phyloP scores from a whole-genome alignment of 2,888 invertebrate genomes.

The Chrysolina oricalcia region DNA sequence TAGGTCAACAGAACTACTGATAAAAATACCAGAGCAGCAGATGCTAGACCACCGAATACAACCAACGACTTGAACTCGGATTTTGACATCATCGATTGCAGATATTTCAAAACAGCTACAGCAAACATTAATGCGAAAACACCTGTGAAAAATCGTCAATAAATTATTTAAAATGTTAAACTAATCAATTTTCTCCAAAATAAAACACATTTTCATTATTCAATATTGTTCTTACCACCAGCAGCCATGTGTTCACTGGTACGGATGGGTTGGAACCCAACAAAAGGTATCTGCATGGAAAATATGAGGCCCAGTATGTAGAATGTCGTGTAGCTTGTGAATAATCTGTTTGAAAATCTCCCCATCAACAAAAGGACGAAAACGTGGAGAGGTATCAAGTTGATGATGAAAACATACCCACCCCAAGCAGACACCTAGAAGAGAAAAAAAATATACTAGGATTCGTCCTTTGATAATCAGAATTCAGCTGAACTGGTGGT shows the following conservation, averaged over 20 bases:
- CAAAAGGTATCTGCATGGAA: conserved; percentile 98
- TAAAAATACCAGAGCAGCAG: conserved; percentile 87
- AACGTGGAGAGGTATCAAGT: conserved; percentile 98
- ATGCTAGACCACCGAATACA: conserved; percentile 82
- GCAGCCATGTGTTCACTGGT: conserved; percentile 99
- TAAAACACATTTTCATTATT: neutral
- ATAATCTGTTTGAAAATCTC: conserved; percentile 91
- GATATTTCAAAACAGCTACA: conserved; percentile 87
- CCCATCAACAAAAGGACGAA: conserved; percentile 96
- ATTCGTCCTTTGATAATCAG: too few relatives aligned
- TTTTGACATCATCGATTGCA: conserved; percentile 90
- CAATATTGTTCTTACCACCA: conserved; percentile 76
- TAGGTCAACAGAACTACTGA: conserved; percentile 93
- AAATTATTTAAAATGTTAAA: neutral
- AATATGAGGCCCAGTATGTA: conserved; percentile 95
- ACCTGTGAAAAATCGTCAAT: conserved; percentile 75
- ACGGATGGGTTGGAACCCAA: conserved; percentile 98
- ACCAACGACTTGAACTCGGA: conserved; percentile 93
- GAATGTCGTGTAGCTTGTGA: conserved; percentile 97
- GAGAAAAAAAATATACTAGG: conserved; percentile 28
- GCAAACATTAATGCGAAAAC: conserved; percentile 96
- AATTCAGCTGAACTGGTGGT: too few relatives aligned
- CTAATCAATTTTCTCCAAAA: neutral
- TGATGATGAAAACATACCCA: conserved; percentile 99
- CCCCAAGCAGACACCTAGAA: conserved; percentile 98